A percentile compares a stretch with the other conserved stretches of the same genome.
Evolutionary conservation across 64 coral and sea anemone species (phyloP).

Genomic region (Montipora efflorescens): DNA sequence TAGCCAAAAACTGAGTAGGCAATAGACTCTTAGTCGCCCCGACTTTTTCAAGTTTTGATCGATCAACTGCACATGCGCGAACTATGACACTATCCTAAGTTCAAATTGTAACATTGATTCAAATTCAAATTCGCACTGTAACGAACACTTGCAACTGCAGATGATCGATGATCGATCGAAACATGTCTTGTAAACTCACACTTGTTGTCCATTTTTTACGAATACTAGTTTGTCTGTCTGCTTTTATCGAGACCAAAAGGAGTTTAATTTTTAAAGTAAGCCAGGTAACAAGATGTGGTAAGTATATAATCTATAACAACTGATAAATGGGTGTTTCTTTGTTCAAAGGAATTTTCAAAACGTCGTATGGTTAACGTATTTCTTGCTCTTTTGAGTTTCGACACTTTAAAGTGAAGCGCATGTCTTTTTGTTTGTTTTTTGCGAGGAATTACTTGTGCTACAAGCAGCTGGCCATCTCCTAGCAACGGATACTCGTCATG

Average conservation of each 20-base stretch:
- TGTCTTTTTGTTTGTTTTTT: not conserved
- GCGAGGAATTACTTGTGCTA: conserved; percentile 39
- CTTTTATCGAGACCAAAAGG: not conserved
- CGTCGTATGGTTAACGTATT: not conserved
- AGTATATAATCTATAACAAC: not conserved
- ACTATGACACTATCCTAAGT: too few species aligned
- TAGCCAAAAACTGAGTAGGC: too few species aligned
- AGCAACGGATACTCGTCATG: conserved; percentile 49
- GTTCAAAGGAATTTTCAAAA: not conserved
- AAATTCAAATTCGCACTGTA: too few species aligned
- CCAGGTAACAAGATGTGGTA: not conserved
- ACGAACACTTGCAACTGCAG: too few species aligned
- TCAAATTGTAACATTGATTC: too few species aligned
- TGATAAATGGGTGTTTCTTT: not conserved
- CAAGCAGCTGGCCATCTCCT: conserved; percentile 38
- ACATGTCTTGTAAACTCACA: too few species aligned
- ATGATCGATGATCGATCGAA: too few species aligned
- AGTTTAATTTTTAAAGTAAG: conserved; percentile 12
- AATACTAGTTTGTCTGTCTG: too few species aligned
- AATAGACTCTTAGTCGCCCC: too few species aligned
- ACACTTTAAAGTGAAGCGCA: not conserved
- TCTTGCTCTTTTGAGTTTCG: not conserved
- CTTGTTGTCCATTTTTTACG: too few species aligned
- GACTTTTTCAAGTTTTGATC: too few species aligned
- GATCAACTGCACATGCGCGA: too few species aligned